Conservation (phyloP, 2,113 vertebrate genomes). For the Lethenteron reissneri region DNA sequence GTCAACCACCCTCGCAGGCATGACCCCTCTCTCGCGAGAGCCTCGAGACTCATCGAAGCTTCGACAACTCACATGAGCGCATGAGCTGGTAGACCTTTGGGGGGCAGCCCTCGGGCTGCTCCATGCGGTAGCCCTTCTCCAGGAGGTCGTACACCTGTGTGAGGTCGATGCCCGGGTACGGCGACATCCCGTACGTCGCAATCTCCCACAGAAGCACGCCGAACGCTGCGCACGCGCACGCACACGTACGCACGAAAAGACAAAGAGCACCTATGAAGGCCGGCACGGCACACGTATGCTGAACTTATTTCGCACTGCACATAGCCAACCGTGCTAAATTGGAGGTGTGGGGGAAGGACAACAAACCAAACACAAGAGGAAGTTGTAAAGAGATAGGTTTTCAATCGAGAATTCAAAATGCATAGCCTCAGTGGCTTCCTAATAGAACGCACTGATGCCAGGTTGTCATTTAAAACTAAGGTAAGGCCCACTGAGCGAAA, state of each 20-base stretch:
- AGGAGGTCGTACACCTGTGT: slow-evolving; percentile 94
- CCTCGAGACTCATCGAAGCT: not conserved
- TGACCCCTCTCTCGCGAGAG: not conserved
- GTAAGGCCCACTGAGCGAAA: too few relatives aligned
- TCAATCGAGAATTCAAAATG: too few relatives aligned
- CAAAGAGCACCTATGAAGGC: too few relatives aligned
- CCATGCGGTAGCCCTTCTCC: slow-evolving; percentile 96
- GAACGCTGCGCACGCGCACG: slow-evolving; percentile 36
- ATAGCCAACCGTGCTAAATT: too few relatives aligned
- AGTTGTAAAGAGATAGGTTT: too few relatives aligned
- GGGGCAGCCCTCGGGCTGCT: slow-evolving; percentile 87
- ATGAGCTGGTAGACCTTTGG: slow-evolving; percentile 96
- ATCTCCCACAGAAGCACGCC: slow-evolving; percentile 98
- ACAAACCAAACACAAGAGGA: too few relatives aligned
- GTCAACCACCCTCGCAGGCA: not conserved
- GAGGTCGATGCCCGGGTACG: slow-evolving; percentile 88
- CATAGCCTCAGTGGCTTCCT: too few relatives aligned
- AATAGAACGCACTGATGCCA: too few relatives aligned
- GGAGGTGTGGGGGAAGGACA: too few relatives aligned
- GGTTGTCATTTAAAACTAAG: too few relatives aligned
- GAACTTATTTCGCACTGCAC: too few relatives aligned
- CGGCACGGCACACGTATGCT: too few relatives aligned
- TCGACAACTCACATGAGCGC: slow-evolving; percentile 70
- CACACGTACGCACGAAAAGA: slow-evolving; percentile 8
- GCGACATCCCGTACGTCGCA: slow-evolving; percentile 96